Evolutionary conservation across 2,888 invertebrate species (phyloP).

Genomic region (Amphipyra tragopoginis): DNA sequence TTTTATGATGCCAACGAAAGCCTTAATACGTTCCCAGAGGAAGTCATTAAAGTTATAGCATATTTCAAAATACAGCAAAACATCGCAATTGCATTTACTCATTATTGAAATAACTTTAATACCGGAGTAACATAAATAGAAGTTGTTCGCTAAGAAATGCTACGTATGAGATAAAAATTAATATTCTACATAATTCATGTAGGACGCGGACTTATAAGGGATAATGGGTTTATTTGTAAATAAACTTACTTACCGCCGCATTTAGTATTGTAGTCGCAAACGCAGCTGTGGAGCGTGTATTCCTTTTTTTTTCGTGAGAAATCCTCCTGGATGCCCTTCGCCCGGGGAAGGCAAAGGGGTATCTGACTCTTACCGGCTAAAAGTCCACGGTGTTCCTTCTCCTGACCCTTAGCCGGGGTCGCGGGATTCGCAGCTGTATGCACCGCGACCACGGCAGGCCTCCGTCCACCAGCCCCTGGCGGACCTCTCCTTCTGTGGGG

Average conservation of each 20-base stretch:
- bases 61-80: constrained; percentile 28
- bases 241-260: constrained; percentile 1
- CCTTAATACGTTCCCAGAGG: constrained; percentile 24
- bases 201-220: constrained; percentile 22
- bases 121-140: constrained; percentile 14
- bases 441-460: too few relatives aligned
- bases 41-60: constrained; percentile 27
- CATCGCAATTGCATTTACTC: constrained; percentile 15
- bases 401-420: too few relatives aligned
- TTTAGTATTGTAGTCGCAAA: not conserved
- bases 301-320: too few relatives aligned
- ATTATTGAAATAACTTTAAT: constrained; percentile 35
- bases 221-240: constrained; percentile 48
- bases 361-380: too few relatives aligned
- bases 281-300: not conserved
- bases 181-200: constrained; percentile 20
- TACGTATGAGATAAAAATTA: constrained; percentile 18
- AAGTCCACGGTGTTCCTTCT: too few relatives aligned
- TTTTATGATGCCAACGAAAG: constrained; percentile 4
- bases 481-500: too few relatives aligned
- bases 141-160: constrained; percentile 7
- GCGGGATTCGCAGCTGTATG: too few relatives aligned
- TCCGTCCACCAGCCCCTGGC: too few relatives aligned
- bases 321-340: too few relatives aligned
- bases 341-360: too few relatives aligned